Evolutionary conservation across 1,140 invertebrate genomes (phyloP), one percentile per base, ranked within the genome.

Genomic region (Drosophila miranda): DNA sequence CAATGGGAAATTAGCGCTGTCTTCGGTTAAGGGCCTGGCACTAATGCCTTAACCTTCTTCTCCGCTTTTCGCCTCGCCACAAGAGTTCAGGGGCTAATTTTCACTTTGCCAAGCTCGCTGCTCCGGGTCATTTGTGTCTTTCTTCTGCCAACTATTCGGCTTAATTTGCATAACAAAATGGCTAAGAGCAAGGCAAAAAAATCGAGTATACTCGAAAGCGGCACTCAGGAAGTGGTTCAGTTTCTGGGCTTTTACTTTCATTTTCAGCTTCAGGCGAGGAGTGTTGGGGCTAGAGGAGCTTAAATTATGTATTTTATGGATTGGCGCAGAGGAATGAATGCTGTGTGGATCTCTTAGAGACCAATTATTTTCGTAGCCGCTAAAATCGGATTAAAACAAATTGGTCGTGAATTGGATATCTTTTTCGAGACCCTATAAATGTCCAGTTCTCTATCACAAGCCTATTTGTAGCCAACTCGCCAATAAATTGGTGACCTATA

Each of bases 31-130:
- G 62, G 62, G 64, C 67, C 66, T 63, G 30, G 6, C 70, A 57
- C 73, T 70, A 64, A 68, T 68, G 66, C 51, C 14, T 50, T 49
- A 75, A 66, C 53, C 70, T 56, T 63, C 58, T 63, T 63, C 51
- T 63, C 55, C 50, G 8, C 30, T 30, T 30, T 30, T 50, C 51
- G 45, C 69, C 14, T 8, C 49, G 41, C 38, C 42, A 43, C 57
- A 38, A 59, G 50, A 71, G 74, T 82, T 82, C 78, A 82, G 62
- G 71, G 71, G 75, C 82, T 81, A 81, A 86, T 86, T 84, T 84
- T 86, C 63, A 77, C 68, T 69, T 69, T 64, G 73, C 46, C 77
- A 80, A 80, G 77, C 80, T 80, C 52, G 69, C 56, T 55, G 77
- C 71, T 63, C 34, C 43, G 67, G 78, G 77, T 79, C 71, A 80